phyloP scores from a whole-genome alignment of 2,113 vertebrate species.

The Setophaga kirtlandii region DNA sequence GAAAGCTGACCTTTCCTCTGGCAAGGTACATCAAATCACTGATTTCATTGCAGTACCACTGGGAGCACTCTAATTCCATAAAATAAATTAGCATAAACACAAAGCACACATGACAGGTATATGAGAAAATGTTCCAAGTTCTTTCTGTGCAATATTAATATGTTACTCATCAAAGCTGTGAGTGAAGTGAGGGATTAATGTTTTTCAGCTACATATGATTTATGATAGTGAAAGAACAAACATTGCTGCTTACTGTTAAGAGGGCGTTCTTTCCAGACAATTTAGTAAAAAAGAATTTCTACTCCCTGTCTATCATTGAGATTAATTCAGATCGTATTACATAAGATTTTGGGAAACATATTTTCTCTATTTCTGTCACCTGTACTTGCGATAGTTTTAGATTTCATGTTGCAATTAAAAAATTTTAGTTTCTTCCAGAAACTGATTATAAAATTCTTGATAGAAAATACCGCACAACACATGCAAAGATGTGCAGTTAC shows the following conservation, averaged over 20 bases:
- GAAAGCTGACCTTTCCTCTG: conserved; percentile 11
- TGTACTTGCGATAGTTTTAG: neutral
- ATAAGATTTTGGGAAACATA: neutral
- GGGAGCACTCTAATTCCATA: conserved; percentile 32
- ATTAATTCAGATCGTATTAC: neutral
- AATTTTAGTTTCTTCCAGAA: neutral
- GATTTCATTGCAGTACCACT: conserved; percentile 33
- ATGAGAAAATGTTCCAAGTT: neutral
- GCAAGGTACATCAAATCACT: conserved; percentile 34
- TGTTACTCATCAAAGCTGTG: neutral
- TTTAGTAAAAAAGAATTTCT: neutral
- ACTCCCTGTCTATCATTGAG: neutral
- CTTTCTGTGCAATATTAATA: neutral
- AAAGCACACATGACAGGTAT: neutral
- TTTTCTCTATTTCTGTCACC: neutral
- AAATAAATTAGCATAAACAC: conserved; percentile 46
- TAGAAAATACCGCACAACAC: neutral
- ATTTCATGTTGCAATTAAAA: neutral
- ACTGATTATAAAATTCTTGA: neutral
- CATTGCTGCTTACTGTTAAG: neutral
- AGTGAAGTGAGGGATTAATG: neutral
- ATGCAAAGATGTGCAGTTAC: neutral
- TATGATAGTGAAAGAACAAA: neutral
- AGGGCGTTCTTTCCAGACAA: neutral
- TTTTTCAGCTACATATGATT: neutral